Evolutionary conservation across 1,140 invertebrate species (phyloP).

Genomic region (Caerostris extrusa): DNA sequence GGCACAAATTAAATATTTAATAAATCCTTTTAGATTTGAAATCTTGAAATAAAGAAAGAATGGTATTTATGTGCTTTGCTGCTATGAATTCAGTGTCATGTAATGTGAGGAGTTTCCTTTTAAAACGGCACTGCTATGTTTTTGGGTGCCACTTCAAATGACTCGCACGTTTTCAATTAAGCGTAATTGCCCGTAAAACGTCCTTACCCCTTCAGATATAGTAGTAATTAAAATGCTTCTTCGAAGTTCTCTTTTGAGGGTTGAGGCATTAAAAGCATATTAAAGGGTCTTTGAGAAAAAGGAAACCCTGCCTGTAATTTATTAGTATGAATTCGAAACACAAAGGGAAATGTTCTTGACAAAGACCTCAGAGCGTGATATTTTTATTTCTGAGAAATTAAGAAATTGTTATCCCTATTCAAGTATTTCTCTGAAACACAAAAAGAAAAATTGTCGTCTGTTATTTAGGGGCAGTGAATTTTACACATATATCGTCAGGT

Average conservation of each 20-base stretch:
- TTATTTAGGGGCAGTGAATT: too few species aligned
- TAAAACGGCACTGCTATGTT: background rate
- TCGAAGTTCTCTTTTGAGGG: background rate
- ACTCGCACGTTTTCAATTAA: slow-evolving; percentile 16
- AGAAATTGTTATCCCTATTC: too few species aligned
- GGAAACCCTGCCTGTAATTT: background rate
- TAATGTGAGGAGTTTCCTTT: background rate
- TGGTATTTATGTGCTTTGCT: background rate
- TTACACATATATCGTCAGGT: too few species aligned
- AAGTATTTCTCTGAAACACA: too few species aligned
- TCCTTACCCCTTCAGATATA: background rate
- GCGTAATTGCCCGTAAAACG: slow-evolving; percentile 38
- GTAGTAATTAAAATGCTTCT: slow-evolving; percentile 20
- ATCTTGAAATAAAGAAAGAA: background rate
- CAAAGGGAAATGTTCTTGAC: background rate
- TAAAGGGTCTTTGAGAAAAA: background rate
- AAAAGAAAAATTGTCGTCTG: too few species aligned
- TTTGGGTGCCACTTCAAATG: background rate
- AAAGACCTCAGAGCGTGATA: too few species aligned
- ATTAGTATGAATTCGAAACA: background rate
- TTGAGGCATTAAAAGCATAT: background rate
- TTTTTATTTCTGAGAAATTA: too few species aligned
- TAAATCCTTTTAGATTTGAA: background rate
- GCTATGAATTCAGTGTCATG: background rate
- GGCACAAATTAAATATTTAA: slow-evolving; percentile 18